Percentiles rank a stretch among this genome's conserved stretches.
phyloP scores from a whole-genome alignment of 53 echinoderm and acorn worm species.

The Antedon mediterranea region DNA sequence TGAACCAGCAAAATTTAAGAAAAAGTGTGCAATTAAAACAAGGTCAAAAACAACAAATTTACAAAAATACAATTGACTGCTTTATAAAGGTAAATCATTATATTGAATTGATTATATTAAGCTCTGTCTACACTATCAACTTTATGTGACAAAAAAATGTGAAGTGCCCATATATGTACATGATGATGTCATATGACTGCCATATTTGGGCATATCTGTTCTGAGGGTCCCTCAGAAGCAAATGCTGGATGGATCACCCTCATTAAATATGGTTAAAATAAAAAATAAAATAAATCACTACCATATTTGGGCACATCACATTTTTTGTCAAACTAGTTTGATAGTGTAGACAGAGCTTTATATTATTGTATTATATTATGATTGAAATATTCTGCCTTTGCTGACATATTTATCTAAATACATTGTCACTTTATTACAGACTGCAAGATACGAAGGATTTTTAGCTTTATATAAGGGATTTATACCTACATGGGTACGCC shows the following conservation, averaged over 20 bases:
- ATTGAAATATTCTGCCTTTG: conserved; percentile 1
- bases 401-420: not conserved
- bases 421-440: conserved; percentile 30
- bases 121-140: too few species aligned
- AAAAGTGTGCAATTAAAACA: conserved; percentile 19
- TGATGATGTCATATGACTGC: too few species aligned
- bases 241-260: too few species aligned
- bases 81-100: conserved; percentile 51
- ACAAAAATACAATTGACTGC: conserved; percentile 82
- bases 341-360: not conserved
- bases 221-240: too few species aligned
- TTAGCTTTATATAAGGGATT: conserved; percentile 87
- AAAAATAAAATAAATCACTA: too few species aligned
- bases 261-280: too few species aligned
- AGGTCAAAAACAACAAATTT: conserved; percentile 35
- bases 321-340: too few species aligned
- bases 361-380: too few species aligned
- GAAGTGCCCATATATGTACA: too few species aligned
- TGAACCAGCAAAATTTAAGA: conserved; percentile 88
- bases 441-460: conserved; percentile 75
- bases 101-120: not conserved
- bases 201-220: too few species aligned
- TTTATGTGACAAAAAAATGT: too few species aligned
- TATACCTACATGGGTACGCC: conserved; percentile 84
- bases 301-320: too few species aligned